A percentile compares a stretch with the other conserved stretches of the same genome.
phyloP scores from a whole-genome alignment of 92 coral and sea anemone species.

The Epizoanthus rinbou region DNA sequence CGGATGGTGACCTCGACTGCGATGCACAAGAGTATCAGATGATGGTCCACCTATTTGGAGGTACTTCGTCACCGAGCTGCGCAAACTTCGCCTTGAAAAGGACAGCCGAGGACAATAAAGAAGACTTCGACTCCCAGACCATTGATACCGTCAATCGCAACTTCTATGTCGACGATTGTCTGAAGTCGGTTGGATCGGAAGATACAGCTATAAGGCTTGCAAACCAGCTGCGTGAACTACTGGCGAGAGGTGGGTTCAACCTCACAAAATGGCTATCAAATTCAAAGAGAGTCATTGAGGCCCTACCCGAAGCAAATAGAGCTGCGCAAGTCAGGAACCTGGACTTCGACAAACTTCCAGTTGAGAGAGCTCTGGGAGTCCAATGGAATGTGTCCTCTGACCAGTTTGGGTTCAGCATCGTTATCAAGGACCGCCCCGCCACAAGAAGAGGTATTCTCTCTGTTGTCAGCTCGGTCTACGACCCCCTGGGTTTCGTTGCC shows the following conservation, averaged over 20 bases:
- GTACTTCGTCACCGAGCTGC: slow-evolving; percentile 48
- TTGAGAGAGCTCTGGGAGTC: slow-evolving; percentile 46
- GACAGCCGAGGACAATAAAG: slow-evolving; percentile 43
- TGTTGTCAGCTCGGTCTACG: slow-evolving; percentile 40
- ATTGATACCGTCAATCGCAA: slow-evolving; percentile 25
- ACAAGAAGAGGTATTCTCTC: slow-evolving; percentile 48
- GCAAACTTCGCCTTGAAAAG: slow-evolving; percentile 45
- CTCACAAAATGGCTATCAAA: slow-evolving; percentile 45
- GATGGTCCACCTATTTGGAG: slow-evolving; percentile 53
- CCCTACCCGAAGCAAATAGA: slow-evolving; percentile 34
- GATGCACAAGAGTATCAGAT: slow-evolving; percentile 46
- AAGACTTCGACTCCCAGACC: slow-evolving; percentile 36
- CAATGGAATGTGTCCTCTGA: slow-evolving; percentile 36
- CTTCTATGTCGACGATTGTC: slow-evolving; percentile 47
- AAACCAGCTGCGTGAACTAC: slow-evolving; percentile 16
- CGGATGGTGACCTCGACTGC: slow-evolving; percentile 23
- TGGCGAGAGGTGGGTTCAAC: slow-evolving; percentile 39
- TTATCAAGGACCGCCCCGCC: slow-evolving; percentile 48
- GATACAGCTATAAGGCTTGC: slow-evolving; percentile 4
- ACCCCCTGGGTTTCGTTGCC: slow-evolving; percentile 42
- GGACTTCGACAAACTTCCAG: slow-evolving; percentile 11
- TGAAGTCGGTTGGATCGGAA: slow-evolving; percentile 31
- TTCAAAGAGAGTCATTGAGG: slow-evolving; percentile 27
- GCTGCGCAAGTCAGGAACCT: slow-evolving; percentile 26
- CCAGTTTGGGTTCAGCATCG: slow-evolving; percentile 36